These are phyloP conservation scores for Drosophila carrolli DNA, from an alignment of 1,140 invertebrate genomes.

Conservation along the genomic window DNA sequence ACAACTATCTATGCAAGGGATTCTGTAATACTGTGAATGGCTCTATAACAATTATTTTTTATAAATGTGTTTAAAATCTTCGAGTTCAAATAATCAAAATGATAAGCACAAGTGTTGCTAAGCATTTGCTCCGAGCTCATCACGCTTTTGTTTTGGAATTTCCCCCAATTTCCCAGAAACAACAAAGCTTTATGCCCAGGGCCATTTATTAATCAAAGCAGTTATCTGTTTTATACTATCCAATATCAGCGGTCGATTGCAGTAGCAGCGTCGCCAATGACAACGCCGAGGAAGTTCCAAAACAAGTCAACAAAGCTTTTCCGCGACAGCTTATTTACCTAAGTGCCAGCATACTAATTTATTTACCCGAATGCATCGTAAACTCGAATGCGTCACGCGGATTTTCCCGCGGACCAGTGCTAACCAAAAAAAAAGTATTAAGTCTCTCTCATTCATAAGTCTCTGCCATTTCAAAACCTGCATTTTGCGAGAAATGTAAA, in stretches of 20 bases:
- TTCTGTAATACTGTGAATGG: too few relatives aligned
- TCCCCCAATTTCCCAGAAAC: conserved; percentile 14
- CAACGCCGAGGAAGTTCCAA: conserved; percentile 44
- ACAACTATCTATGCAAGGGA: too few relatives aligned
- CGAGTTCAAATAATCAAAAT: too few relatives aligned
- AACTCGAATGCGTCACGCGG: conserved; percentile 14
- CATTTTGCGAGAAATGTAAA: conserved; percentile 13
- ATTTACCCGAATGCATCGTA: conserved; percentile 23
- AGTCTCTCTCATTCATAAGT: conserved; percentile 20
- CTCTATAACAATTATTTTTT: too few relatives aligned
- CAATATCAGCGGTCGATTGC: conserved; percentile 43
- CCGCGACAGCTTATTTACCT: conserved; percentile 18
- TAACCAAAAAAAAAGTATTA: conserved; percentile 11
- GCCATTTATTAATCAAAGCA: conserved; percentile 31
- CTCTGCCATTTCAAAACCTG: conserved; percentile 24
- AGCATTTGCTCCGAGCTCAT: not conserved
- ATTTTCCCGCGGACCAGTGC: conserved; percentile 15
- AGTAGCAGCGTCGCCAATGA: conserved; percentile 53
- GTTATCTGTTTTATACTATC: conserved; percentile 22
- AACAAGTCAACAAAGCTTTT: conserved; percentile 48
- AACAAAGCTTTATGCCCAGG: conserved; percentile 21
- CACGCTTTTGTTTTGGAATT: conserved; percentile 3
- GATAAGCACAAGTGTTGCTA: not conserved
- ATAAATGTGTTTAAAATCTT: too few relatives aligned
- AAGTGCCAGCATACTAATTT: conserved; percentile 35